These are phyloP conservation scores for Lordiphosa clarofinis DNA, from an alignment of 1,140 invertebrate species.

Conservation along the genomic window DNA sequence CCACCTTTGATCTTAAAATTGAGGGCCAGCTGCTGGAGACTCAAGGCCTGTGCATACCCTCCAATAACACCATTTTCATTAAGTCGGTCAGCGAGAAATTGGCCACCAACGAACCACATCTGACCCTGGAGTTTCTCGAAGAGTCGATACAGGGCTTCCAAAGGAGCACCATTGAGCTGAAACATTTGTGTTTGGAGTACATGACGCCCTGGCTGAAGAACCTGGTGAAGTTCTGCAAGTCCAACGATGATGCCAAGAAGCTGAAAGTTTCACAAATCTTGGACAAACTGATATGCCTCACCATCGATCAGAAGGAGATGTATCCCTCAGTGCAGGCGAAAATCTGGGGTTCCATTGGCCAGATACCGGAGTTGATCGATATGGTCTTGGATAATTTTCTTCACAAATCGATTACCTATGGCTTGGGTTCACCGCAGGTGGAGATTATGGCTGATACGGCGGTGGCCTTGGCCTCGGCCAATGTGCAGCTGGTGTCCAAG, in stretches of 20 bases:
- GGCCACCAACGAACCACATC: slow-evolving; percentile 95
- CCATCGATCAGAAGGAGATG: slow-evolving; percentile 99
- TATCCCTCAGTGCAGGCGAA: slow-evolving; percentile 99
- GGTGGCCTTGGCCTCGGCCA: slow-evolving; percentile 96
- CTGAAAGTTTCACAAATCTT: slow-evolving; percentile 96
- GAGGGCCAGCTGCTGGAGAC: slow-evolving; percentile 97
- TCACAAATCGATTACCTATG: slow-evolving; percentile 94
- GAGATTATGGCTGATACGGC: slow-evolving; percentile 99
- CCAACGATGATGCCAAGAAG: slow-evolving; percentile 94
- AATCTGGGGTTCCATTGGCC: slow-evolving; percentile 98
- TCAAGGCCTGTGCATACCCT: slow-evolving; percentile 96
- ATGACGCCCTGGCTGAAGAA: slow-evolving; percentile 99
- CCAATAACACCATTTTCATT: slow-evolving; percentile 99
- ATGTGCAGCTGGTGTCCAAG: slow-evolving; percentile 96
- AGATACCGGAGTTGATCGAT: slow-evolving; percentile 96
- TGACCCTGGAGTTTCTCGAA: slow-evolving; percentile 97
- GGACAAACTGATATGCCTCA: slow-evolving; percentile 96
- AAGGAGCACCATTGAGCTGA: slow-evolving; percentile 96
- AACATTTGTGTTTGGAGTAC: slow-evolving; percentile 98
- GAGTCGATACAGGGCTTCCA: slow-evolving; percentile 98
- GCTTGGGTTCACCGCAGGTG: slow-evolving; percentile 95
- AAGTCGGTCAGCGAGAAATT: slow-evolving; percentile 98
- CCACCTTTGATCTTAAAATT: slow-evolving; percentile 98
- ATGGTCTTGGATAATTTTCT: slow-evolving; percentile 98
- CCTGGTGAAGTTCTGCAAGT: slow-evolving; percentile 94